These are phyloP conservation scores for pig (Sus scrofa) DNA, from an alignment of 2,113 vertebrate genomes.

Conservation along the genomic window DNA sequence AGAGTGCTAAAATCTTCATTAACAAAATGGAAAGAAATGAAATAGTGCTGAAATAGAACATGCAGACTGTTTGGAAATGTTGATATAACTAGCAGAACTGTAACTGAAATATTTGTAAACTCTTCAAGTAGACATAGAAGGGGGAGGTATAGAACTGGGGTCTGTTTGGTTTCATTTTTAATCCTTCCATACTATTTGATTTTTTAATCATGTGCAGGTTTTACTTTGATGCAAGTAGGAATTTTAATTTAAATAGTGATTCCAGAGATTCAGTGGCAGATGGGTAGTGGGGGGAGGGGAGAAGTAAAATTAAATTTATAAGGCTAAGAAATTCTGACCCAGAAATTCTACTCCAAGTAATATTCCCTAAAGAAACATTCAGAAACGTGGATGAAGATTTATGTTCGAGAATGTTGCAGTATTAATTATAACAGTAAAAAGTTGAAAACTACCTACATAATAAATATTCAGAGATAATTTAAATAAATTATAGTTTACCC, in stretches of 20 bases:
- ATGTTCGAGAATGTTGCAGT: slow-evolving; percentile 21
- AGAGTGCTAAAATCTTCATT: not conserved
- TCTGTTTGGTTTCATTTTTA: not conserved
- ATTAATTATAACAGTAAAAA: slow-evolving; percentile 62
- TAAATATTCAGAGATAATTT: slow-evolving; percentile 66
- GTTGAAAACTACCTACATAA: slow-evolving; percentile 35
- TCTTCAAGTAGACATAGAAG: not conserved
- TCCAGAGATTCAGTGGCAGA: not conserved
- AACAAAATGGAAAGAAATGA: not conserved
- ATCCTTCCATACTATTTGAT: not conserved
- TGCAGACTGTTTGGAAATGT: not conserved
- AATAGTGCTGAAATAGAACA: not conserved
- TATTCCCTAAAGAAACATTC: slow-evolving; percentile 47
- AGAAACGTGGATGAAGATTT: slow-evolving; percentile 61
- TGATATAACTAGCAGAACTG: not conserved
- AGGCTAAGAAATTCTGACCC: slow-evolving; percentile 63
- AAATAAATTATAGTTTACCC: slow-evolving; percentile 59
- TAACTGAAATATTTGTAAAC: not conserved
- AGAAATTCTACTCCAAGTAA: slow-evolving; percentile 66
- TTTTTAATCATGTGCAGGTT: not conserved
- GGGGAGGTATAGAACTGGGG: not conserved
- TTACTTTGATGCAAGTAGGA: slow-evolving; percentile 47
- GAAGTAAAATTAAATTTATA: slow-evolving; percentile 59
- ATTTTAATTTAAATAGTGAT: slow-evolving; percentile 47
- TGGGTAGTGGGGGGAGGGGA: not conserved